Evolutionary conservation across 2,113 vertebrate genomes (phyloP), one percentile per base, ranked within the genome.

Genomic region (Acanthochromis polyacanthus): DNA sequence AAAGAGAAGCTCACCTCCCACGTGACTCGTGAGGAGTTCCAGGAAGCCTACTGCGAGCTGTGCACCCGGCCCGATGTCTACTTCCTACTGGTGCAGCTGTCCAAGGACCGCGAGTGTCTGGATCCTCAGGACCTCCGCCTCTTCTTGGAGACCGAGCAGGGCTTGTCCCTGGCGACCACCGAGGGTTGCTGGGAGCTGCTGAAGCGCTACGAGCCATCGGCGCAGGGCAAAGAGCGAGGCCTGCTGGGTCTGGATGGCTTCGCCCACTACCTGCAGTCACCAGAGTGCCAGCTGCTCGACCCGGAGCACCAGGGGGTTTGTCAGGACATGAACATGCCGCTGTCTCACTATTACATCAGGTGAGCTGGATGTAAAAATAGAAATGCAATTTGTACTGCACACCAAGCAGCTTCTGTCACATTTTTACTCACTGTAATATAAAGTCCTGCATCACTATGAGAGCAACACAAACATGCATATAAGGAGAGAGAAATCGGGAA

Each of bases 1-100:
- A 99, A 99, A 85, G 98, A 99, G 92, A 99, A 99, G 88, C 93
- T 99, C 76, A 99, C 98, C 3, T 98, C 97, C 1, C 96, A 97
- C 6, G 98, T 99, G 68, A 99, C 96, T 0, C 92, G 95, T 20
- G 98, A 99, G 88, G 98, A 99, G 85, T 99, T 99, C 74, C 97
- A 96, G 69, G 98, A 99, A 92, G 97, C 97, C 0, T 99, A 93
- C 88, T 96, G 96, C 16, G 98, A 99, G 85, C 96, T 99, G 22
- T 99, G 98, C 88, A 99, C 98, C 0, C 94, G 98, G 36, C 97
- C 97, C 0, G 98, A 99, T 63, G 97, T 99, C 23, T 99, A 99
- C 93, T 99, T 98, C 92, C 88, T 99, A 32, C 93, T 99, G 28
- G 98, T 99, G 56, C 98, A 99, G 87, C 97, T 99, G 80, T 99